Percentiles rank a stretch among this genome's conserved stretches.
Conservation (phyloP, 2,888 invertebrate species). For the Emmelina monodactyla region DNA sequence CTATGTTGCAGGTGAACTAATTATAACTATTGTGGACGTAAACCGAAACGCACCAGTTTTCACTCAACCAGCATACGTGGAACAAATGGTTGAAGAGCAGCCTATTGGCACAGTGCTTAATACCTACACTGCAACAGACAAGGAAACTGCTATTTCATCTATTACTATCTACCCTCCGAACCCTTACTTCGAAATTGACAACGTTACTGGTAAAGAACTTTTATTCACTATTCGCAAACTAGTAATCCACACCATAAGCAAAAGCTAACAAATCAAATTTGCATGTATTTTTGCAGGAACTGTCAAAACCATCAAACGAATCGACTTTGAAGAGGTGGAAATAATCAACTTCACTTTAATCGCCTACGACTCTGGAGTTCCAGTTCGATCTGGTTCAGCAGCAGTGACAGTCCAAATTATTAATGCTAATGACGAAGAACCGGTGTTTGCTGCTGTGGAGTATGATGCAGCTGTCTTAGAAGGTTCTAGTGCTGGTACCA, state of each 20-base stretch:
- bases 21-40: constrained; percentile 75
- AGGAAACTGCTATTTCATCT: constrained; percentile 82
- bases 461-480: constrained; percentile 80
- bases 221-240: background rate
- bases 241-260: too few relatives aligned
- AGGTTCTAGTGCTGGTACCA: constrained; percentile 77
- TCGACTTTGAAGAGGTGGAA: constrained; percentile 85
- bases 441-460: constrained; percentile 71
- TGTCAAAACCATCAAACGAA: constrained; percentile 76
- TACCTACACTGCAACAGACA: constrained; percentile 80
- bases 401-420: constrained; percentile 77
- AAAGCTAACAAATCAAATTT: too few relatives aligned
- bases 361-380: constrained; percentile 88
- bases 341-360: constrained; percentile 79
- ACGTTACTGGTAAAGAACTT: constrained; percentile 71
- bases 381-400: constrained; percentile 81
- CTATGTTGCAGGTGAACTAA: constrained; percentile 53
- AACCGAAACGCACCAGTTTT: constrained; percentile 72
- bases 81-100: constrained; percentile 78
- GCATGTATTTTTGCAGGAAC: constrained; percentile 74
- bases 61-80: constrained; percentile 46
- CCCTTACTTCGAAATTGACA: constrained; percentile 82
- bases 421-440: constrained; percentile 90
- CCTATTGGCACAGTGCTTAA: constrained; percentile 80
- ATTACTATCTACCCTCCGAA: constrained; percentile 75